A percentile compares a stretch with the other conserved stretches of the same genome.
phyloP scores from a whole-genome alignment of 2,888 invertebrate genomes.

The Temnothorax rugatulus region DNA sequence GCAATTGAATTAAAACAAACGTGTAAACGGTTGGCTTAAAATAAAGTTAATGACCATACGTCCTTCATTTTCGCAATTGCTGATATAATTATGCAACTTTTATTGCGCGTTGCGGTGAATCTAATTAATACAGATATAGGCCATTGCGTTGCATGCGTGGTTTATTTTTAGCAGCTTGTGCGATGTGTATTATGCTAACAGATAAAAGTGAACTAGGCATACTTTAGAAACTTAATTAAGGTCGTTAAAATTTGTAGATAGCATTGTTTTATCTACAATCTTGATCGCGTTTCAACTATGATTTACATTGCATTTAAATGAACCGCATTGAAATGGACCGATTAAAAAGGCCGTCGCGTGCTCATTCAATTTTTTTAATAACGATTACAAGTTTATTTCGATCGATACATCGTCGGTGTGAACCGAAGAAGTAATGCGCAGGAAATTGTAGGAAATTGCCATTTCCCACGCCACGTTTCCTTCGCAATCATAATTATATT shows the following conservation, averaged over 20 bases:
- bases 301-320: constrained; percentile 21
- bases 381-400: constrained; percentile 25
- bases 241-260: constrained; percentile 5
- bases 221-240: constrained; percentile 29
- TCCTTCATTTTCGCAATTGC: background rate
- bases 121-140: constrained; percentile 10
- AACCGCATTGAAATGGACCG: constrained; percentile 5
- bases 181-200: background rate
- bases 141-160: background rate
- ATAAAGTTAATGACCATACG: constrained; percentile 6
- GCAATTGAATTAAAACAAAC: constrained; percentile 36
- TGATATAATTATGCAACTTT: constrained; percentile 27
- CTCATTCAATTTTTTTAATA: constrained; percentile 19
- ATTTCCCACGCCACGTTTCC: constrained; percentile 16
- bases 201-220: background rate
- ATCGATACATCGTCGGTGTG: constrained; percentile 23
- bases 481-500: constrained; percentile 44
- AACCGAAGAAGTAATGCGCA: constrained; percentile 9
- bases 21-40: constrained; percentile 3
- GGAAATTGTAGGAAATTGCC: constrained; percentile 29
- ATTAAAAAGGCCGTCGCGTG: background rate
- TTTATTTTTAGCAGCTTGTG: constrained; percentile 1
- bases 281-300: constrained; percentile 13
- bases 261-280: constrained; percentile 25
- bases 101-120: constrained; percentile 3